Evolutionary conservation across 2,797 vertebrate species (phyloP).

Genomic region (Iguana delicatissima): DNA sequence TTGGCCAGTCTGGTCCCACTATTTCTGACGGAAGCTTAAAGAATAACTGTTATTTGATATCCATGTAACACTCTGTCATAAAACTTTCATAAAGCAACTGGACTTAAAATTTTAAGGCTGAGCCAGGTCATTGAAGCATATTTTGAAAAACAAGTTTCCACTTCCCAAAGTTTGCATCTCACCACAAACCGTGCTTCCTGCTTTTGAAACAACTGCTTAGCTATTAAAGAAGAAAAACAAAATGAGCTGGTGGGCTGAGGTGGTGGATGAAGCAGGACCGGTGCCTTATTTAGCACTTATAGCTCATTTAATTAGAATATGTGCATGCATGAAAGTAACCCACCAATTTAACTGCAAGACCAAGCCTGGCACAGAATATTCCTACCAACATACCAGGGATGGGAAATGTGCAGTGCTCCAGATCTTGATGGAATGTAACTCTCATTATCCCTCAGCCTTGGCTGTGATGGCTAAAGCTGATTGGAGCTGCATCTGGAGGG

Average conservation of each 20-base stretch:
- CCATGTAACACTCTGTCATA: not conserved
- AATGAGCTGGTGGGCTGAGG: no score
- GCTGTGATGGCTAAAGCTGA: no score
- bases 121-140: constrained; percentile 51
- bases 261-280: not conserved
- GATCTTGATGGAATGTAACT: not conserved
- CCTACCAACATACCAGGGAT: not conserved
- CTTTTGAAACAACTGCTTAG: not conserved
- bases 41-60: not conserved
- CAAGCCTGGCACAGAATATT: not conserved
- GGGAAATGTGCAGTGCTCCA: not conserved
- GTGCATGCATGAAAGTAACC: constrained; percentile 65
- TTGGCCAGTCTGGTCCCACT: constrained; percentile 34
- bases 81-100: constrained; percentile 31
- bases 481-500: no score
- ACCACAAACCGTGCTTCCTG: not conserved
- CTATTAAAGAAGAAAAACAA: not conserved
- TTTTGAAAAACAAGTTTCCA: not conserved
- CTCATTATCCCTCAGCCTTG: not conserved
- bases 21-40: constrained; percentile 33
- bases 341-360: constrained; percentile 27
- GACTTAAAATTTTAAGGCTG: constrained; percentile 28
- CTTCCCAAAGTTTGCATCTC: not conserved
- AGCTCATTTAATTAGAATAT: constrained; percentile 26
- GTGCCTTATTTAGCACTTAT: not conserved